A percentile compares a stretch with the other conserved stretches of the same genome.
phyloP scores from a whole-genome alignment of 2,113 vertebrate species.

The Brachirus orientalis region DNA sequence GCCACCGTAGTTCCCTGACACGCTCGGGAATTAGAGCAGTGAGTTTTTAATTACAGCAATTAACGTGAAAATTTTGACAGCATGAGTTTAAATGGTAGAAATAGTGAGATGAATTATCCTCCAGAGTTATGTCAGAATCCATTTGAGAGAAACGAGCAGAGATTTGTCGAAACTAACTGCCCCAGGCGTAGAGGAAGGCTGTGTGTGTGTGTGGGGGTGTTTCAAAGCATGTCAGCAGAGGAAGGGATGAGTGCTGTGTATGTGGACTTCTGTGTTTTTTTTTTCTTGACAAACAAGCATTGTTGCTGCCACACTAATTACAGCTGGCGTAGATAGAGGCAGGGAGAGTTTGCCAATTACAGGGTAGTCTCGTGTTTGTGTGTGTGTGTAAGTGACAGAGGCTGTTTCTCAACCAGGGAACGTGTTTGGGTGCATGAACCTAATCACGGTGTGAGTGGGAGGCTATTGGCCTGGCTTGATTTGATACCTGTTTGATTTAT shows the following conservation, averaged over 20 bases:
- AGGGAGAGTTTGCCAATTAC: constrained; percentile 73
- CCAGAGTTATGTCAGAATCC: constrained; percentile 43
- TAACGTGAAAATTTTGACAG: too few relatives aligned
- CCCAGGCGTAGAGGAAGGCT: constrained; percentile 14
- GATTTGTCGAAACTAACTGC: constrained; percentile 65
- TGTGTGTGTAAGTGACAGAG: constrained; percentile 15
- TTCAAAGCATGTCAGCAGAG: constrained; percentile 65
- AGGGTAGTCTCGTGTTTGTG: constrained; percentile 32
- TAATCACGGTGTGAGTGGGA: constrained; percentile 78
- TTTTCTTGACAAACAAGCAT: constrained; percentile 70
- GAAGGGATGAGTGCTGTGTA: constrained; percentile 48
- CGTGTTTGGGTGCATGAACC: constrained; percentile 75
- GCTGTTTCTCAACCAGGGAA: constrained; percentile 60
- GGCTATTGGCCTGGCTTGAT: constrained; percentile 74
- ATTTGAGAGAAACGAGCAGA: constrained; percentile 21
- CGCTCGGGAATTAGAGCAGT: too few relatives aligned
- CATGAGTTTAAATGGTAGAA: constrained; percentile 5
- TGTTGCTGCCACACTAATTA: constrained; percentile 77
- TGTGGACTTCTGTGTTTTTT: constrained; percentile 34
- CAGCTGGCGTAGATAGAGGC: constrained; percentile 65
- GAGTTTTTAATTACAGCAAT: too few relatives aligned
- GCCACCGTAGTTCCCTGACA: too few relatives aligned
- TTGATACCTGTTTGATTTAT: constrained; percentile 80
- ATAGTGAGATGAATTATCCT: constrained; percentile 29
- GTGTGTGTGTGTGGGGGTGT: constrained; percentile 46